These are phyloP conservation scores for Porites divaricata DNA, from an alignment of 92 coral and sea anemone species.

Conservation along the genomic window DNA sequence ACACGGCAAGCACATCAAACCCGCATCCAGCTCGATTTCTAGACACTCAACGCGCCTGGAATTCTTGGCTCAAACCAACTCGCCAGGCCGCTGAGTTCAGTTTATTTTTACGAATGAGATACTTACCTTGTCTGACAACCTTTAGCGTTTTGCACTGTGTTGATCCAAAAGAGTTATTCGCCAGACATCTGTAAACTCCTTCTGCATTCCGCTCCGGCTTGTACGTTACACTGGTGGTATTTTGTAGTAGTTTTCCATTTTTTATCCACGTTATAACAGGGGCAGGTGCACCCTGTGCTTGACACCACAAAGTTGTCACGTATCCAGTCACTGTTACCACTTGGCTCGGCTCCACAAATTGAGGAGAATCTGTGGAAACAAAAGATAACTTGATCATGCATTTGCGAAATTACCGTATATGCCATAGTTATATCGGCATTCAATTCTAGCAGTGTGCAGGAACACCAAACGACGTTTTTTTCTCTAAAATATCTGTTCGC, in stretches of 20 bases:
- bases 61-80: too few relatives aligned
- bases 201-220: not conserved
- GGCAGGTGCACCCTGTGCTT: constrained; percentile 17
- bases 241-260: not conserved
- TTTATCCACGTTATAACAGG: constrained; percentile 29
- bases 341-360: not conserved
- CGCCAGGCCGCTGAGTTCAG: too few relatives aligned
- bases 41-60: too few relatives aligned
- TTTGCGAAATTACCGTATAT: too few relatives aligned
- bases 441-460: too few relatives aligned
- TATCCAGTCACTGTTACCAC: not conserved
- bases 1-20: too few relatives aligned
- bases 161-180: constrained; percentile 2
- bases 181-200: not conserved
- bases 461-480: too few relatives aligned
- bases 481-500: too few relatives aligned
- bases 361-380: constrained; percentile 2
- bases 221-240: constrained; percentile 9
- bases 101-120: too few relatives aligned
- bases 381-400: not conserved
- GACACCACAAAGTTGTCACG: constrained; percentile 12
- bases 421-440: too few relatives aligned
- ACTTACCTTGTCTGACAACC: not conserved
- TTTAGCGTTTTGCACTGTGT: not conserved
- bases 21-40: too few relatives aligned